Base-by-base conservation (phyloP, 2,797 vertebrate species). In the Dallia pectoralis region DNA sequence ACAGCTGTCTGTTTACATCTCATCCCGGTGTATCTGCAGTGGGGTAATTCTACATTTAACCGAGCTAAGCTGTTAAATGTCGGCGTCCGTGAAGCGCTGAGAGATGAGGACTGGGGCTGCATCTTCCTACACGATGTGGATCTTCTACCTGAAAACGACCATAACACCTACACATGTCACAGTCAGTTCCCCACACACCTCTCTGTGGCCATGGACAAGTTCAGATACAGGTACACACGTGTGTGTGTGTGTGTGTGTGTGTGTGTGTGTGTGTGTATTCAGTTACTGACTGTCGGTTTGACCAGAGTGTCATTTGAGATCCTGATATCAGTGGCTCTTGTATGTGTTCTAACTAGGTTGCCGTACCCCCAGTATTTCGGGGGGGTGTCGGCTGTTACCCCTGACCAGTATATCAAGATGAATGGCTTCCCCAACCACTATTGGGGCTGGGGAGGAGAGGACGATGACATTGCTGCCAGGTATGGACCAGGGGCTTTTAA, bases 401-500 rank as follows among this genome's bases (percentile, higher is more conserved):
- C 97, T 0, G 95, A 98, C 79, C 97, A 99, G 91, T 98, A 97
- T 79, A 94, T 99, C 93, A 98, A 96, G 90, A 99, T 99, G 90
- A 99, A 99, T 0, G 97, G 97, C 76, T 98, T 99, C 77, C 97
- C 97, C 48, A 99, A 99, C 11, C 95, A 96, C 78, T 99, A 98
- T 83, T 99, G 97, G 97, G 97, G 97, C 48, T 98, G 97, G 97
- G 97, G 97, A 0, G 97, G 97, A 0, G 97, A 99, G 84, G 97
- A 99, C 15, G 97, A 99, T 0, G 97, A 98, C 89, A 98, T 99
- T 0, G 96, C 97, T 75, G 93, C 95, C 81, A 95, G 97, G 97
- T 97, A 83, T 93, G 56, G 47, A 12, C 9, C 53, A 48, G 65
- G 48, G 67, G 2, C 44, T 30, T 7, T 25, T 27, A 49, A 47